These are phyloP conservation scores for Ciconia nigra DNA, from an alignment of 2,797 vertebrate genomes.

Conservation along the genomic window DNA sequence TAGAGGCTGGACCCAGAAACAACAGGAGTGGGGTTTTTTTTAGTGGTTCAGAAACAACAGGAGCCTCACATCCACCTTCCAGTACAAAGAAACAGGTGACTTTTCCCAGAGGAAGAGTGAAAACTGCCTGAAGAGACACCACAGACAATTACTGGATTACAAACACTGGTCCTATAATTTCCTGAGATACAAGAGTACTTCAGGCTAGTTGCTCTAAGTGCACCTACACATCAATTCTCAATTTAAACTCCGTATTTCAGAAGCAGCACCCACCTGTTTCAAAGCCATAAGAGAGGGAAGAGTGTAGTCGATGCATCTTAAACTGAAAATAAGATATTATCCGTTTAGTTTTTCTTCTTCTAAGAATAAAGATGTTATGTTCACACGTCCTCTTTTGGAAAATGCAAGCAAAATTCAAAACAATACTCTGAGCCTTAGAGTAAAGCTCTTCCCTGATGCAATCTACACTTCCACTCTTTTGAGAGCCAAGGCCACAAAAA, in stretches of 20 bases:
- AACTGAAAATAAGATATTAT: background rate
- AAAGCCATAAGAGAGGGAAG: fast-evolving
- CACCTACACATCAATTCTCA: no score
- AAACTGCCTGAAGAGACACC: no score
- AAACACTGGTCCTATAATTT: background rate
- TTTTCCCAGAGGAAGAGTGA: fast-evolving
- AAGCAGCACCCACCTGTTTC: background rate
- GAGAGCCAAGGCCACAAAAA: background rate
- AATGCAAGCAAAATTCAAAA: background rate
- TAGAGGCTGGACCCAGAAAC: background rate
- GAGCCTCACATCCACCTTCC: background rate
- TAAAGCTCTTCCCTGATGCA: fast-evolving
- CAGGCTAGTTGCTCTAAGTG: fast-evolving
- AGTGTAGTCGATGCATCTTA: fast-evolving
- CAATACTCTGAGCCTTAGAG: fast-evolving
- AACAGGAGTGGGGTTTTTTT: background rate
- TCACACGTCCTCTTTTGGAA: background rate
- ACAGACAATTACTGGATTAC: no score
- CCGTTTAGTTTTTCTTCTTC: fast-evolving
- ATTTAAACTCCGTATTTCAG: fast-evolving
- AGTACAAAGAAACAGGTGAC: background rate
- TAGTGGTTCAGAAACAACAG: background rate
- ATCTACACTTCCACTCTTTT: fast-evolving
- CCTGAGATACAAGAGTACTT: fast-evolving
- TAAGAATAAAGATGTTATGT: fast-evolving